These are phyloP conservation scores for Bombylius major DNA, from an alignment of 2,888 invertebrate genomes.

Conservation along the genomic window DNA sequence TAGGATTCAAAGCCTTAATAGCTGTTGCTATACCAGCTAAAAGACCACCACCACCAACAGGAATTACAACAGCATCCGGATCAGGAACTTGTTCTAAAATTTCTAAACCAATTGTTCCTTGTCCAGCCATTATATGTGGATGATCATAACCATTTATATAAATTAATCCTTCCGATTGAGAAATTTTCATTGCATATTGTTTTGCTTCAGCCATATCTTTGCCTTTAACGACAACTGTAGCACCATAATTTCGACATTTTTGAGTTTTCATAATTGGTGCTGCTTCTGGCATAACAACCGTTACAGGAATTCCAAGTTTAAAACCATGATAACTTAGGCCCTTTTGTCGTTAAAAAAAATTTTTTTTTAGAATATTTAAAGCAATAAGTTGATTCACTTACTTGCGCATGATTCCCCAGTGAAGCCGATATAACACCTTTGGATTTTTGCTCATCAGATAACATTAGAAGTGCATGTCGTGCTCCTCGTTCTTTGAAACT, in stretches of 20 bases:
- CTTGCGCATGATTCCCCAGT: conserved; percentile 84
- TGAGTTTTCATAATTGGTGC: conserved; percentile 95
- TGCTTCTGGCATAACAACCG: conserved; percentile 89
- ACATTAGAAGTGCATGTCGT: conserved; percentile 65
- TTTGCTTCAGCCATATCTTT: conserved; percentile 77
- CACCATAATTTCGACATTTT: conserved; percentile 72
- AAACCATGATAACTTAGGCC: conserved; percentile 65
- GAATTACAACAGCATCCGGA: conserved; percentile 80
- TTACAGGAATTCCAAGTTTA: conserved; percentile 54
- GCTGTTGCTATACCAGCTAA: conserved; percentile 85
- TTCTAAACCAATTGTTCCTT: conserved; percentile 88
- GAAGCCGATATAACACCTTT: conserved; percentile 86
- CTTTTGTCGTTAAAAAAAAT: conserved; percentile 13
- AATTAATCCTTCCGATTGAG: conserved; percentile 53
- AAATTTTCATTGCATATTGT: conserved; percentile 59
- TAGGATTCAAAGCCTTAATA: conserved; percentile 72
- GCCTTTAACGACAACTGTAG: conserved; percentile 63
- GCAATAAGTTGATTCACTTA: no score
- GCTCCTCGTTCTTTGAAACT: conserved; percentile 95
- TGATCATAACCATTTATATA: conserved; percentile 95
- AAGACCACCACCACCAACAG: conserved; percentile 82
- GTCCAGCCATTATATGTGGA: conserved; percentile 89
- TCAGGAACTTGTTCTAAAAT: conserved; percentile 80
- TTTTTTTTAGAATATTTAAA: no score
- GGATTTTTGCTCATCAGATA: conserved; percentile 56